phyloP scores from a whole-genome alignment of 2,113 vertebrate genomes.

The Naja naja region DNA sequence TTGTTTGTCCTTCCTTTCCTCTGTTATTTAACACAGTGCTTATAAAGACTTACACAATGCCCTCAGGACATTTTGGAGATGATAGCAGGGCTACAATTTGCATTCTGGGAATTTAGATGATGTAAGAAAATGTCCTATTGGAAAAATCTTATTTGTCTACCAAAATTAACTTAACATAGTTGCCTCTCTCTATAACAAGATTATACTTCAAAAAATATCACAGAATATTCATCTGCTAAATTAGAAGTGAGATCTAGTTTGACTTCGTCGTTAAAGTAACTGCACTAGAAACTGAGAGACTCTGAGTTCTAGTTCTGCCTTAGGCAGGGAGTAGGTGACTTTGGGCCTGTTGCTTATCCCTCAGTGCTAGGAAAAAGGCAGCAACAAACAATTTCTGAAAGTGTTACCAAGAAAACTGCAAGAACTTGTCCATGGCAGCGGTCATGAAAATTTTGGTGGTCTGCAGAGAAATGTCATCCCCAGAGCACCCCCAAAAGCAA shows the following conservation, averaged over 20 bases:
- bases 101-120: not conserved
- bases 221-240: not conserved
- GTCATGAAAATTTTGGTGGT: no score
- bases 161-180: not conserved
- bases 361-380: not conserved
- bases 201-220: not conserved
- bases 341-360: not conserved
- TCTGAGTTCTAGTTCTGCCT: not conserved
- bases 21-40: not conserved
- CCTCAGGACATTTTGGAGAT: no score
- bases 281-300: not conserved
- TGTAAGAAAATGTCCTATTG: not conserved
- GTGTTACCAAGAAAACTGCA: not conserved
- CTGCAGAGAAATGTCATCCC: no score
- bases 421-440: not conserved
- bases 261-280: not conserved
- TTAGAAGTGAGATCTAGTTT: not conserved
- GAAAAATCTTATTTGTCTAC: not conserved
- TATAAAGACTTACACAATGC: not conserved
- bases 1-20: not conserved
- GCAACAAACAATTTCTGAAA: not conserved
- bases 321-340: not conserved
- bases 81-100: not conserved
- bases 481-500: no score
- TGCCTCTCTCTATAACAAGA: not conserved